Evolutionary conservation across 2,113 vertebrate genomes (phyloP).

Genomic region (Taxidea taxus): DNA sequence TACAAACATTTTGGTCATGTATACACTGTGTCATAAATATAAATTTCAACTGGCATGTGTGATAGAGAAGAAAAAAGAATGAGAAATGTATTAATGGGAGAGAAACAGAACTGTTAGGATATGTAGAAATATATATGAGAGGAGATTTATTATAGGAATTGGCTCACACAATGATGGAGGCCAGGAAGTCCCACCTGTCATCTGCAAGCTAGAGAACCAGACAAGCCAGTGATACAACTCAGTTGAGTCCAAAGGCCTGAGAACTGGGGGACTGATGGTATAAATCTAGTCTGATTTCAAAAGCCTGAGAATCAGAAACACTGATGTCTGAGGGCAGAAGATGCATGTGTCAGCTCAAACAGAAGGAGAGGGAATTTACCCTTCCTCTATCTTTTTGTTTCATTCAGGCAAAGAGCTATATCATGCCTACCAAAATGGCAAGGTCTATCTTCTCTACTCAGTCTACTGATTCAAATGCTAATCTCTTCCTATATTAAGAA

Average conservation of each 20-base stretch:
- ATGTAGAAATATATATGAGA: neutral
- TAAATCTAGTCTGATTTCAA: neutral
- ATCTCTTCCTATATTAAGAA: neutral
- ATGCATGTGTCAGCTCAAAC: neutral
- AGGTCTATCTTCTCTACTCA: neutral
- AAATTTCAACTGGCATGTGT: neutral
- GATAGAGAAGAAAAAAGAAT: neutral
- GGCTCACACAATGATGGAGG: neutral
- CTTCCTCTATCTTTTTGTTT: neutral
- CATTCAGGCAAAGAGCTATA: neutral
- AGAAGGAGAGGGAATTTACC: neutral
- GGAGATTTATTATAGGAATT: neutral
- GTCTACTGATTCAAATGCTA: neutral
- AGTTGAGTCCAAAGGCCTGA: neutral
- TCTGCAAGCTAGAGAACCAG: neutral
- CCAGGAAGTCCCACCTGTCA: neutral
- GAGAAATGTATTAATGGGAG: neutral
- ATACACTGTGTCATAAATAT: neutral
- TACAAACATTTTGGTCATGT: neutral
- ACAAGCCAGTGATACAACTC: neutral
- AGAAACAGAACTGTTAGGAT: neutral
- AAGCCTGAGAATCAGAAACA: neutral
- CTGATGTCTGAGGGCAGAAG: neutral
- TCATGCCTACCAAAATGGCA: neutral
- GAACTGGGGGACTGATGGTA: neutral